Conservation (phyloP, 2,797 vertebrate species). For the Delichon dasypus region DNA sequence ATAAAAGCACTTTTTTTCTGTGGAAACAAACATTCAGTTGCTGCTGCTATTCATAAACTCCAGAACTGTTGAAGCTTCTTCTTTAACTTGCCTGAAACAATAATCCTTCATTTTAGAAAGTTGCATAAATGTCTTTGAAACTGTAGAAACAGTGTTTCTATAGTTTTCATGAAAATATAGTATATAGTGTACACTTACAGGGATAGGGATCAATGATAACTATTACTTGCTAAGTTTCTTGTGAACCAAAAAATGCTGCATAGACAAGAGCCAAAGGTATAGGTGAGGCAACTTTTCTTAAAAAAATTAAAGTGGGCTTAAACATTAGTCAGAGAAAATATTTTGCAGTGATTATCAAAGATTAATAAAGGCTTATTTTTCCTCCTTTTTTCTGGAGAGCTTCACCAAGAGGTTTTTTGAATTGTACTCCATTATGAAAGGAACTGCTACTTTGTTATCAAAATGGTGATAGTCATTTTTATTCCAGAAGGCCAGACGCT, state of each 20-base stretch:
- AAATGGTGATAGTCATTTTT: slow-evolving; percentile 5
- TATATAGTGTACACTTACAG: not conserved
- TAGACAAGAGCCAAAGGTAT: not conserved
- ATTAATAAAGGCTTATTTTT: not conserved
- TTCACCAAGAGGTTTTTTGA: not conserved
- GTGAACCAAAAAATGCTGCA: not conserved
- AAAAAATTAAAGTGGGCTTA: not conserved
- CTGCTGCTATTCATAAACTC: not conserved
- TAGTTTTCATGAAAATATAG: not conserved
- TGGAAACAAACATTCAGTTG: not conserved
- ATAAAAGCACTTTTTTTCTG: not conserved
- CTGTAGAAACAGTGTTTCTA: not conserved
- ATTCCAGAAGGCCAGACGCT: slow-evolving; percentile 11
- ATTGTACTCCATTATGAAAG: not conserved
- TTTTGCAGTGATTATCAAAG: not conserved
- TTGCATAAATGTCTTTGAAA: not conserved
- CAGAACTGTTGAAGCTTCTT: not conserved
- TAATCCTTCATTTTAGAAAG: not conserved
- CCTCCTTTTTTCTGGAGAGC: not conserved
- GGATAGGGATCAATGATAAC: not conserved
- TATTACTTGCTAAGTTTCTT: not conserved
- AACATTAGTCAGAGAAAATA: not conserved
- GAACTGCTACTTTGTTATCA: not conserved
- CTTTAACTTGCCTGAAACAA: not conserved
- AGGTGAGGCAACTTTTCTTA: not conserved